A percentile compares a stretch with the other conserved stretches of the same genome.
Conservation (phyloP, 1,140 invertebrate genomes). For the Centruroides sculpturatus region DNA sequence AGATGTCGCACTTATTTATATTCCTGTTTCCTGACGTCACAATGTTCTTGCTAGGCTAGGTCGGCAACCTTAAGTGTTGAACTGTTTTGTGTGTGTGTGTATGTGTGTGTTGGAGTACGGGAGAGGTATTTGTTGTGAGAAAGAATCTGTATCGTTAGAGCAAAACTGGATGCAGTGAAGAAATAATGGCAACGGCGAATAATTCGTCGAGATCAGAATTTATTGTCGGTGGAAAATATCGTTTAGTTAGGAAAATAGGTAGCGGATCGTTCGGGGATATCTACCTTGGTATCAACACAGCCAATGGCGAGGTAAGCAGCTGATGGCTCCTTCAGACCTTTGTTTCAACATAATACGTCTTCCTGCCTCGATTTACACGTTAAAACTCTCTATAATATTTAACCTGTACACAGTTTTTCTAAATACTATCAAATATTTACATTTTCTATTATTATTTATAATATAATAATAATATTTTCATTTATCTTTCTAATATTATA, state of each 20-base stretch:
- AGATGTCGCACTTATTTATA: no score
- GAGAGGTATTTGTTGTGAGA: no score
- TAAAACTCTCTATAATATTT: no score
- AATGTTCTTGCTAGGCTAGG: neutral
- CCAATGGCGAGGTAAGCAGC: conserved; percentile 73
- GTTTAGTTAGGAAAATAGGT: conserved; percentile 90
- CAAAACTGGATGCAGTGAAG: neutral
- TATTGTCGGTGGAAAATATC: conserved; percentile 80
- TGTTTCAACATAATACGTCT: no score
- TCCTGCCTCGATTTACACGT: no score
- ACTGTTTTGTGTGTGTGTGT: neutral
- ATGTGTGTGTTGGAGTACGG: no score
- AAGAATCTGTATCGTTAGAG: neutral
- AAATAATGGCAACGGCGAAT: conserved; percentile 16
- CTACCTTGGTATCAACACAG: conserved; percentile 89
- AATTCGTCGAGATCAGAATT: conserved; percentile 44
- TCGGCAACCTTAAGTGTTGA: neutral
- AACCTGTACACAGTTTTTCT: no score
- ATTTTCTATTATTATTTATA: no score
- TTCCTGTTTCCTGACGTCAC: neutral
- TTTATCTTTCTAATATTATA: no score
- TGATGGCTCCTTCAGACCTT: no score
- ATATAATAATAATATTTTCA: no score
- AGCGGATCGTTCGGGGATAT: conserved; percentile 99
- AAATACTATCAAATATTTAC: no score